Evolutionary conservation across 2,888 invertebrate genomes (phyloP).

Genomic region (Adelphocoris suturalis): DNA sequence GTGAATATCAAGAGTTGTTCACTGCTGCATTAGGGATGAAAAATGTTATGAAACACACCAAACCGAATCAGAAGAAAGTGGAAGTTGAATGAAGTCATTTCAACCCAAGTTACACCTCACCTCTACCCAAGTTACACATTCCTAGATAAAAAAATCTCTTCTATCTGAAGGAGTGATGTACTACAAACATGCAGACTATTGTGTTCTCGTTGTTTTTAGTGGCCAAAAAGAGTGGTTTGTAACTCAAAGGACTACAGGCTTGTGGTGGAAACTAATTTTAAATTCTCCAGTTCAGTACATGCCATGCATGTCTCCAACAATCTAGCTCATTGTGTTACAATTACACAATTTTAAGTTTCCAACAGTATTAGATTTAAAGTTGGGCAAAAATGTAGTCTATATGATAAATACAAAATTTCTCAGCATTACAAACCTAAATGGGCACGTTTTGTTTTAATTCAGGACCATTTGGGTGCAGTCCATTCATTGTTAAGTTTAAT

Average conservation of each 20-base stretch:
- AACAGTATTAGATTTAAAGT: constrained; percentile 18
- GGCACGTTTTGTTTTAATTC: constrained; percentile 40
- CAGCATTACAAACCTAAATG: constrained; percentile 55
- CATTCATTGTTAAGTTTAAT: not conserved
- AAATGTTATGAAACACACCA: not conserved
- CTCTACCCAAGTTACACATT: constrained; percentile 14
- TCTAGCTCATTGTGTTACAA: not conserved
- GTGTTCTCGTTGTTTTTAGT: constrained; percentile 23
- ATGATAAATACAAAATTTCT: constrained; percentile 15
- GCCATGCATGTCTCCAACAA: constrained; percentile 3
- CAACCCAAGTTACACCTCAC: not conserved
- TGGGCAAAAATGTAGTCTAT: constrained; percentile 68
- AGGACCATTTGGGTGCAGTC: not conserved
- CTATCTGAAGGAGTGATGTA: not conserved
- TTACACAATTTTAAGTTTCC: not conserved
- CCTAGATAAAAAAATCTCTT: not conserved
- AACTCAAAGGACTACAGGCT: constrained; percentile 36
- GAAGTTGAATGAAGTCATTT: too few species aligned
- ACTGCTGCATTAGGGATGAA: constrained; percentile 16
- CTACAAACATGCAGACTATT: not conserved
- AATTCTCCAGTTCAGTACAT: constrained; percentile 31
- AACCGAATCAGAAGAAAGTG: too few species aligned
- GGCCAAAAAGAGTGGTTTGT: constrained; percentile 23
- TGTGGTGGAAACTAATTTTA: not conserved
- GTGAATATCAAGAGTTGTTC: not conserved